Evolutionary conservation across 2,113 vertebrate genomes (phyloP), one percentile per base, ranked within the genome.

Genomic region (Ceyx melanurus): DNA sequence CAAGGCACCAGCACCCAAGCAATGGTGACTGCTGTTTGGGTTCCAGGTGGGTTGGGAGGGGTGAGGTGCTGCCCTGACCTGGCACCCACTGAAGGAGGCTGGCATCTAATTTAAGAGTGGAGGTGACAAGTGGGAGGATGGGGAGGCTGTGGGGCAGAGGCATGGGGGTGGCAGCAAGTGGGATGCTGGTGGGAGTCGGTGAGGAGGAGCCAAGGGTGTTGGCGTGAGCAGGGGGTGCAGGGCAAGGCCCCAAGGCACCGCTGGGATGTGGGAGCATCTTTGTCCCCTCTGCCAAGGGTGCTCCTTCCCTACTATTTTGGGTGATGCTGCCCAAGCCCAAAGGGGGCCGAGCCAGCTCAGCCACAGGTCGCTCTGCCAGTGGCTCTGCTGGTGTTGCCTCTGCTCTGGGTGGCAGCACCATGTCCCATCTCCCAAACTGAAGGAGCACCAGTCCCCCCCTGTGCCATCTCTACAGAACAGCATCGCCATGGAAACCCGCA

Each of bases 401-500:
- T 2, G 0, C 56, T 96, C 89, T 0, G 10, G 67, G 28, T 71
- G 68, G 25, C 20, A 6, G 5, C 11, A 1, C 50, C 10, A 1
- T 1, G 10, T 90, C 90, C 92, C 83, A 71, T 81, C 90, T 93
- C 90, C 86, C 88, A 78, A 96, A 94, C 0, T 26, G 50, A 75
- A 81, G 86, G 71, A 66, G 80, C 37, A 25, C 79, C 13, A 37
- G 93, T 86, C 90, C 88, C 91, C 91, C 88, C 91, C 53, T 19
- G 5, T 81, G 35, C 83, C 83, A 88, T 88, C 93, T 83, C 93
- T 51, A 66, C 2, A 42, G 84, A 89, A 67, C 61, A 0, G 77
- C 77, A 72, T 95, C 51, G 6, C 94, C 90, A 94, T 95, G 94
- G 94, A 96, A 96, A 95, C 94, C 76, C 88, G 0, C 90, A 95